Base-by-base conservation (phyloP, 1,140 invertebrate genomes). In the Cydia splendana region DNA sequence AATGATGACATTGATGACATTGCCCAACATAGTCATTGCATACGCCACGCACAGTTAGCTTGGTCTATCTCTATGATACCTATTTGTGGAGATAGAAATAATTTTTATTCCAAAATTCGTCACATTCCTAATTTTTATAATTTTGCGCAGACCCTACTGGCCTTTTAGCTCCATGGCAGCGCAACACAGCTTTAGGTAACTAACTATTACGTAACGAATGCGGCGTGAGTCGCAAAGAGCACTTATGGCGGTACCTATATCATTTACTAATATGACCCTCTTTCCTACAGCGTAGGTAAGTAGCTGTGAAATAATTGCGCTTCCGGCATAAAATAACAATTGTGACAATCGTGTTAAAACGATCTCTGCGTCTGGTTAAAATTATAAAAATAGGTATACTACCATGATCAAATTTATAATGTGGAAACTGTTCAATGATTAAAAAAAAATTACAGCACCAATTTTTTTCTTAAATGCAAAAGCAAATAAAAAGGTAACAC, bases 131-230 rank as follows among this genome's bases (percentile, higher is more conserved):
- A 62, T 12, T 2, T 24, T 24, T 24, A 12, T 20, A 24, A 4
- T 62, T 62, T 62, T 62, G n/a, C n/a, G 7, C 57, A 24, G 20
- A 18, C 20, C 57, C 57, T 62, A 62, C 20, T 62, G 18, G 57
- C 57, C 57, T 62, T 24, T 62, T 62, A 62, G 57, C 57, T 24
- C 20, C 57, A 62, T 24, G 24, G 57, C 51, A 53, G 51, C 51
- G n/a, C 51, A 18, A 53, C 15, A 3, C 20, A n/a, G 57, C 9
- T 62, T 62, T 62, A 62, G 57, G 57, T 24, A 53, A 18, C 51
- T 18, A 53, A n/a, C 57, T 24, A 20, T 62, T 62, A 62, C 20
- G 20, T 62, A 62, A 20, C 20, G 57, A 24, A 62, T 62, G 57
- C 57, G 24, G 20, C 20, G 10, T 62, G 57, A 62, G 57, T 62